phyloP scores from a whole-genome alignment of 2,113 vertebrate genomes.

The Melanerpes formicivorus region DNA sequence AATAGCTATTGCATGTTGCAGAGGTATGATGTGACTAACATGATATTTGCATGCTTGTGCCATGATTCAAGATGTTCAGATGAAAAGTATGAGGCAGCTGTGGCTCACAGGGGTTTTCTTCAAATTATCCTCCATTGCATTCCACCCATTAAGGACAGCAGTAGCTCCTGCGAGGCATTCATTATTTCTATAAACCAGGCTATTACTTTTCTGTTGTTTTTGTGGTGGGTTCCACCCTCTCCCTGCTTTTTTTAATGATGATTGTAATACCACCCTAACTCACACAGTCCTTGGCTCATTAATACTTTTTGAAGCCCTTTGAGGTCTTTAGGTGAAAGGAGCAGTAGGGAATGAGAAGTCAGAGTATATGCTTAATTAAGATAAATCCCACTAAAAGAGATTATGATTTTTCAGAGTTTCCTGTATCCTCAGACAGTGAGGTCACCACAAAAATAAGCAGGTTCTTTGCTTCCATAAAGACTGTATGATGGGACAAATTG shows the following conservation, averaged over 20 bases:
- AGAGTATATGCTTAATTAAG: conserved; percentile 17
- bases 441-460: neutral
- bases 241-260: neutral
- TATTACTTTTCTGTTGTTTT: neutral
- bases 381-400: neutral
- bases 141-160: neutral
- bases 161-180: neutral
- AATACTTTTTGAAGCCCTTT: conserved; percentile 5
- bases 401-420: neutral
- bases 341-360: neutral
- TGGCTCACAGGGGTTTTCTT: neutral
- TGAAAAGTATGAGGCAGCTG: neutral
- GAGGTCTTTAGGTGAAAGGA: conserved; percentile 15
- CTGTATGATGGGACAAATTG: neutral
- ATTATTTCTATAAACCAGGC: conserved; percentile 14
- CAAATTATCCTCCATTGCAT: neutral
- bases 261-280: neutral
- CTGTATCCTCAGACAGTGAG: neutral
- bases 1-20: neutral
- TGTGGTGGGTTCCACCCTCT: rapidly evolving
- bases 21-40: neutral
- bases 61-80: neutral
- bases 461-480: neutral
- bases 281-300: neutral
- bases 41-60: neutral